Base-by-base conservation (phyloP, 2,113 vertebrate genomes). In the Sardina pilchardus region DNA sequence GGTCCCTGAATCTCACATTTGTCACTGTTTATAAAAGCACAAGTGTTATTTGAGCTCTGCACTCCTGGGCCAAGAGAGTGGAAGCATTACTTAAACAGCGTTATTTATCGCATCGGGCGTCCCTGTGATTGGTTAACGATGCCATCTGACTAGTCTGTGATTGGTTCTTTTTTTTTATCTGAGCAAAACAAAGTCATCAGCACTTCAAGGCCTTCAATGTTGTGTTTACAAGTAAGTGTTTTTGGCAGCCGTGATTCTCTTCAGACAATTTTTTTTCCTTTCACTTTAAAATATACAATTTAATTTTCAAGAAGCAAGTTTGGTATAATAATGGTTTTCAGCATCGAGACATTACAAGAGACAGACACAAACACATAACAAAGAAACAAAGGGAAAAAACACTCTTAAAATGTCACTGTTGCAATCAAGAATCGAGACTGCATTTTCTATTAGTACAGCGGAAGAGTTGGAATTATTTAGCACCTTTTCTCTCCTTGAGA, bases 281-380 rank as follows among this genome's bases (percentile, higher is more conserved):
- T 94, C 92, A 94, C 91, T 94, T 95, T 93, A 96, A 96, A 96
- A 95, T 95, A 95, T 95, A 95, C 95, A 95, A 94, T 95, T 96
- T 88, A 92, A 94, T 92, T 94, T 94, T 92, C 89, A 90, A 93
- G 89, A 95, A 94, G 94, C 92, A 88, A 90, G 90, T 94, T 93
- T 93, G 71, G 48, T 91, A 93, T 94, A 93, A 93, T 95, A 92
- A 93, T 95, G 93, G 63, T 92, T 95, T 92, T 95, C 93, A 94
- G 93, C 94, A 94, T 89, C 88, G 88, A 94, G 93, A 95, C 94
- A 92, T 90, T 90, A 94, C 90, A 93, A 92, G 92, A 93, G 89
- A 94, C 92, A 90, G 82, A 93, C 91, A 89, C 84, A 84, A 87
- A 89, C 82, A 88, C 81, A 83, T 78, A 78, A 78, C 84, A 83